These are phyloP conservation scores for Mesocricetus auratus DNA, from an alignment of 2,113 vertebrate genomes.

Conservation along the genomic window DNA sequence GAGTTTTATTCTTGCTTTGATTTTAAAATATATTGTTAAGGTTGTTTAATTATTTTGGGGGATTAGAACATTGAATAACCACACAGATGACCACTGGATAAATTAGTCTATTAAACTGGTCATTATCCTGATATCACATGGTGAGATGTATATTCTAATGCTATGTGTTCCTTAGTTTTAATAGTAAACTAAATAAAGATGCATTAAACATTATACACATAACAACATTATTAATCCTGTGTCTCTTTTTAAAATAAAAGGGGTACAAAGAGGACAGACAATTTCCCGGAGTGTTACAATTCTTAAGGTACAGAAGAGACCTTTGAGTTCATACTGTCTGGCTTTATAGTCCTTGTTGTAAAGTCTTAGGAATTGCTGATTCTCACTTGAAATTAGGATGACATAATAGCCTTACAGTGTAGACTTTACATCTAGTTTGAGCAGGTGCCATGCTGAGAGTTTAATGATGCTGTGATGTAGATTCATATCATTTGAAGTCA, in stretches of 20 bases:
- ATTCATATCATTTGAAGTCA: not conserved
- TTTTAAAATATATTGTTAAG: not conserved
- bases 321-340: not conserved
- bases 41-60: not conserved
- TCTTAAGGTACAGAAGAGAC: not conserved
- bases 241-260: not conserved
- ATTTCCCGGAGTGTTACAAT: not conserved
- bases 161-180: not conserved
- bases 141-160: not conserved
- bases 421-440: not conserved
- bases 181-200: not conserved
- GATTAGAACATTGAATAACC: not conserved
- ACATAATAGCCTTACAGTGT: not conserved
- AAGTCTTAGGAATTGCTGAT: not conserved
- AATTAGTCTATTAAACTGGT: not conserved
- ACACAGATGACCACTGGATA: not conserved
- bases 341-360: not conserved
- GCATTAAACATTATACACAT: no score
- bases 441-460: not conserved
- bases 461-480: not conserved
- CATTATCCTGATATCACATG: not conserved
- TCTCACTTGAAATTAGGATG: not conserved
- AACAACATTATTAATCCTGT: not conserved
- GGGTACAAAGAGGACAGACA: not conserved
- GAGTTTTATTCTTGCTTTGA: not conserved